Percentiles rank a stretch among this genome's conserved stretches.
Evolutionary conservation across 1,140 invertebrate genomes (phyloP).

Genomic region (Gryon sp.): DNA sequence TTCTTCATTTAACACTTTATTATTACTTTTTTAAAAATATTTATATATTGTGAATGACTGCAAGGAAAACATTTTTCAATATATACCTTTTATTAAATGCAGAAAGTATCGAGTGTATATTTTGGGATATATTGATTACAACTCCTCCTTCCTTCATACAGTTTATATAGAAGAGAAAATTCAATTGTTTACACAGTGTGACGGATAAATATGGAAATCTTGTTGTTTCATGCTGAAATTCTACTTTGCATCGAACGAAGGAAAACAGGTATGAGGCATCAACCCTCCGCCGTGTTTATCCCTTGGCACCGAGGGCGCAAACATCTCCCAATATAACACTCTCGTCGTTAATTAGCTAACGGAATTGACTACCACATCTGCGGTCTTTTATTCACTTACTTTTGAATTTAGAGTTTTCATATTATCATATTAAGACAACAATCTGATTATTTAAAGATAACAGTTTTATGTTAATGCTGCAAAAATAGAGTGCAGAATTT

Average conservation of each 20-base stretch:
- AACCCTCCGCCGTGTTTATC: slow-evolving; percentile 69
- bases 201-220: slow-evolving; percentile 75
- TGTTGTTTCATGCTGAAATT: slow-evolving; percentile 71
- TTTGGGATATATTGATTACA: too few species aligned
- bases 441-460: slow-evolving; percentile 37
- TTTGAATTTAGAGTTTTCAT: slow-evolving; percentile 36
- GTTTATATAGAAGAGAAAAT: slow-evolving; percentile 10
- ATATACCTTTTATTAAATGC: too few species aligned
- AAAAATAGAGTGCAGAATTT: too few species aligned
- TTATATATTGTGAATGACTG: too few species aligned
- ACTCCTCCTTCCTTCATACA: too few species aligned
- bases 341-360: slow-evolving; percentile 63
- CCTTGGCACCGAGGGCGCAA: slow-evolving; percentile 64
- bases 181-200: slow-evolving; percentile 47
- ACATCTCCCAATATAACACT: slow-evolving; percentile 61
- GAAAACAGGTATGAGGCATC: slow-evolving; percentile 63
- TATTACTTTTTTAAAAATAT: too few species aligned
- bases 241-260: slow-evolving; percentile 59
- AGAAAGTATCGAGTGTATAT: too few species aligned
- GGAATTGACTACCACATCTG: slow-evolving; percentile 54
- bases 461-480: slow-evolving; percentile 42
- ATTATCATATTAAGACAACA: slow-evolving; percentile 32
- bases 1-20: too few species aligned
- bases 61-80: too few species aligned
- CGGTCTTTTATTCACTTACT: slow-evolving; percentile 53